A percentile compares a stretch with the other conserved stretches of the same genome.
Evolutionary conservation across 2,888 invertebrate species (phyloP).

Genomic region (Megaustenia siamemsis): DNA sequence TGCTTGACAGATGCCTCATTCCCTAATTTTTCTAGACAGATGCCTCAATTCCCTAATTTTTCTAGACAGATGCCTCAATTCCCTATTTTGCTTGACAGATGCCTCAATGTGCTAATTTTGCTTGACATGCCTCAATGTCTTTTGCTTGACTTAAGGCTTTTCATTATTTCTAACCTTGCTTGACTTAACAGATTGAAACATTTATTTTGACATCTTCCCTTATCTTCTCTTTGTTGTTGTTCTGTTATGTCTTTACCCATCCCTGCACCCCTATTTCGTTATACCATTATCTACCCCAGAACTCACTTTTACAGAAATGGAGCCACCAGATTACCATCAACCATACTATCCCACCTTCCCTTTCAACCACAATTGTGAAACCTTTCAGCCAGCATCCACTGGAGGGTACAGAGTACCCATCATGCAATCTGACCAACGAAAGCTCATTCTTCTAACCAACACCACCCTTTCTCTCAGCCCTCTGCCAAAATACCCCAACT

Average conservation of each 20-base stretch:
- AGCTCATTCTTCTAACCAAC: slow-evolving; percentile 24
- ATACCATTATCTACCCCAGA: not conserved
- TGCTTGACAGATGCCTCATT: no score
- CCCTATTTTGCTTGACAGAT: no score
- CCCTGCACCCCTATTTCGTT: not conserved
- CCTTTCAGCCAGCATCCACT: slow-evolving; percentile 7
- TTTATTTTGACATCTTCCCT: not conserved
- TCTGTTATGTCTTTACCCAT: not conserved
- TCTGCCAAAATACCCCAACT: not conserved
- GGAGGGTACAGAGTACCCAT: slow-evolving; percentile 41
- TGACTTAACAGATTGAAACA: not conserved
- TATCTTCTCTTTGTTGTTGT: not conserved
- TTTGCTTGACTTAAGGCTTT: no score
- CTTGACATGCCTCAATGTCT: no score
- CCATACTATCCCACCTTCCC: slow-evolving; percentile 53
- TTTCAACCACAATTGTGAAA: slow-evolving; percentile 15
- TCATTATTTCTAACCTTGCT: no score
- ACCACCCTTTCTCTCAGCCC: slow-evolving; percentile 22
- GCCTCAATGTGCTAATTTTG: no score
- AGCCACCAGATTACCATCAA: slow-evolving; percentile 51
- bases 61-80: no score
- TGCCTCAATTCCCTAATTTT: no score
- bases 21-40: no score
- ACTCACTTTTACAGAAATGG: slow-evolving; percentile 45
- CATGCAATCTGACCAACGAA: slow-evolving; percentile 32